Base-by-base conservation (phyloP, 2,888 invertebrate genomes). In the Harmothoe impar region DNA sequence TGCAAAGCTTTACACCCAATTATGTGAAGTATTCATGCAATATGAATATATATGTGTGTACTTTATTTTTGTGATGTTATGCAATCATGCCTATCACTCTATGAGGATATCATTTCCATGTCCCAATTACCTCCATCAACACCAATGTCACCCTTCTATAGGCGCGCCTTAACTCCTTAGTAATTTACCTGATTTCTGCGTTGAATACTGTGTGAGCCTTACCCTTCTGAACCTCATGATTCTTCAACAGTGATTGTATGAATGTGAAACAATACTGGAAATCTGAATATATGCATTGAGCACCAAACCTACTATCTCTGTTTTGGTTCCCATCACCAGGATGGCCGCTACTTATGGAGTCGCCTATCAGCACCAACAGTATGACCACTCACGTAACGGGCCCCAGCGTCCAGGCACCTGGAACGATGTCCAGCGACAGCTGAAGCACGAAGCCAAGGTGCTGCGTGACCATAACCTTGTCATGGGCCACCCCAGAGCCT, bases 391-490 rank as follows among this genome's bases (percentile, higher is more conserved):
- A 3, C 23, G 88, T 12, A 56, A 88, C 17, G 88, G 88, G 0
- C 88, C 88, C 0, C 20, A 20, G 0, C 54, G 56, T 20, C 54
- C n/a, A 5, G 0, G 10, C n/a, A 51, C 89, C 12, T 85, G 77
- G 89, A 52, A 86, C 17, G 33, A 89, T 17, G 35, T 91, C 1
- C 33, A 85, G 54, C 35, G 89, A n/a, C 52, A 91, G 20, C 86
- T 91, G 5, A 56, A 43, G 15, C 51, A 54, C 15, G 62, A 90
- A n/a, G 84, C 72, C 10, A 89, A 89, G 54, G 91, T 90, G 17
- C 52, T 91, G 86, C 84, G 91, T 0, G 77, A 91, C 52, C 85
- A 91, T 35, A 91, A 91, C 62, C 72, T 91, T 5, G 43, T 54
- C 72, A 91, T 89, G 89, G 91, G 89, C 62, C 89, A 81, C 20